Evolutionary conservation across 2,888 invertebrate genomes (phyloP), one percentile per base, ranked within the genome.

Genomic region (Ypsolopha sequella): DNA sequence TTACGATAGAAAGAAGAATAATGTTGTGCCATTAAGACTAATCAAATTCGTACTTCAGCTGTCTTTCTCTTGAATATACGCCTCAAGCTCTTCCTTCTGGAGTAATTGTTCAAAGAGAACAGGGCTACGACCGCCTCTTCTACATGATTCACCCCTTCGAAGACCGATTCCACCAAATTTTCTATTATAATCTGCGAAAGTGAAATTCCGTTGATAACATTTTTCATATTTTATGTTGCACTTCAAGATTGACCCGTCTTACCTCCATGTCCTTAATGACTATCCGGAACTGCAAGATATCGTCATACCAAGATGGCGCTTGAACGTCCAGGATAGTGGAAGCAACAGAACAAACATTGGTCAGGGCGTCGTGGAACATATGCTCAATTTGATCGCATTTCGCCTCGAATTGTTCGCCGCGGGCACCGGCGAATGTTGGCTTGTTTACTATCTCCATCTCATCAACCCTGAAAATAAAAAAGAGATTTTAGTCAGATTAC

Each of bases 271-370:
- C 89, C 64, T 90, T 90, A 60, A 91, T 88, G 50, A 88, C 76
- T 1, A 79, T 76, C 52, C 89, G 85, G 63, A 91, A 92, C 58
- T 82, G 79, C 45, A 90, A 74, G 63, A 93, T 90, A 56, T 92
- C 91, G 60, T 93, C 93, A 70, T 93, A 93, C 97, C 97, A 97
- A n/a, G 91, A 90, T 0, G 92, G 89, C 36, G 91, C 90, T 67
- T 93, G 93, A 0, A 96, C 94, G 60, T 93, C 90, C n/a, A 95
- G 76, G 54, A 96, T 93, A 34, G 89, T 88, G 14, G 85, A 67
- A 38, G 90, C 88, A 1, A 91, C 91, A 7, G 75, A 68, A 58
- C 89, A 81, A 44, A 96, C 88, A 10, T 86, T 80, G 14, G 76
- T 71, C 36, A 96, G 75, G 8, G 91, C 89, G 33, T 88, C 81